phyloP scores from a whole-genome alignment of 2,113 vertebrate species.

The Syngnathus floridae region DNA sequence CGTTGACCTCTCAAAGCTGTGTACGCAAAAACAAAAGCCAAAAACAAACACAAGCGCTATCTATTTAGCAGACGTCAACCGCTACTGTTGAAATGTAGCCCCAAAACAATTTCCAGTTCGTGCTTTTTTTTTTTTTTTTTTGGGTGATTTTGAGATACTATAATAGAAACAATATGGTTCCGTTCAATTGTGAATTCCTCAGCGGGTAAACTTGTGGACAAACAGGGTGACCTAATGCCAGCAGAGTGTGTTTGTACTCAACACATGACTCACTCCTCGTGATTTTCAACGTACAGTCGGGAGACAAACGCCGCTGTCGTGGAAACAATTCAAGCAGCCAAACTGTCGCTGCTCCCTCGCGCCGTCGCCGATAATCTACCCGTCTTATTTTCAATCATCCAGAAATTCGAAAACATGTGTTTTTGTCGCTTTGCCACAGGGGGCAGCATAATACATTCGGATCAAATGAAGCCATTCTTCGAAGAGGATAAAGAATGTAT shows the following conservation, averaged over 20 bases:
- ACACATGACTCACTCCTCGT: neutral
- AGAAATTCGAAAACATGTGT: too few relatives aligned
- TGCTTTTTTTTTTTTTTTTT: too few relatives aligned
- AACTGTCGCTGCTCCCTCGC: neutral
- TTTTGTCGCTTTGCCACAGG: too few relatives aligned
- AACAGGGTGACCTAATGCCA: neutral
- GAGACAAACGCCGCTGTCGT: neutral
- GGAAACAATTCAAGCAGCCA: neutral
- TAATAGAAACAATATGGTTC: too few relatives aligned
- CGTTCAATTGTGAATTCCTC: too few relatives aligned
- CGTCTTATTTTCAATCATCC: neutral
- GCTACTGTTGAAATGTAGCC: neutral
- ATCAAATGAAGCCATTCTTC: neutral
- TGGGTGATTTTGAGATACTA: too few relatives aligned
- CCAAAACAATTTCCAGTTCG: too few relatives aligned
- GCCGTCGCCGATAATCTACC: neutral
- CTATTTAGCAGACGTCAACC: neutral
- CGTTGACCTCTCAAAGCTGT: conserved; percentile 4
- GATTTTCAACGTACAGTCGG: neutral
- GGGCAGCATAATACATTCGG: too few relatives aligned
- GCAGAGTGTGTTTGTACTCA: neutral
- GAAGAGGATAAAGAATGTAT: neutral
- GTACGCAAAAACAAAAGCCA: neutral
- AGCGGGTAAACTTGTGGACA: neutral
- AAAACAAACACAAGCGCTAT: neutral